Evolutionary conservation across 1,140 invertebrate species (phyloP).

Genomic region (Zaprionus taronus): DNA sequence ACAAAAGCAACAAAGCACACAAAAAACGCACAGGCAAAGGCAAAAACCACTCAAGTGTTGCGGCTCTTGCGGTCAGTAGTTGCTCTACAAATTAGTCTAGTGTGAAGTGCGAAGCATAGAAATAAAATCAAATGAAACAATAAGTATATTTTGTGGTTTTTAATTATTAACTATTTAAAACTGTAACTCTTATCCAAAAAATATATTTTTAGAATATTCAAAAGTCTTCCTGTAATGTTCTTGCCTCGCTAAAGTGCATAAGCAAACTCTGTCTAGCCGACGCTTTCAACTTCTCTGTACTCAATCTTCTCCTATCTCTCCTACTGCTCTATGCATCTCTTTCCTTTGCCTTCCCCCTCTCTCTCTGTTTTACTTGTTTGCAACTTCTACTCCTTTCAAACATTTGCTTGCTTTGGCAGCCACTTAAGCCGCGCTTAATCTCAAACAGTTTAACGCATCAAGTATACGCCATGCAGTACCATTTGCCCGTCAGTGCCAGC

Average conservation of each 20-base stretch:
- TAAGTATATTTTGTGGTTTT: not conserved
- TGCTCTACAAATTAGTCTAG: not conserved
- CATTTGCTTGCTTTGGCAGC: conserved; percentile 17
- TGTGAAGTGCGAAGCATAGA: not conserved
- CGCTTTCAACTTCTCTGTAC: not conserved
- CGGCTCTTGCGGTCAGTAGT: conserved; percentile 13
- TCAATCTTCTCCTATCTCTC: too few relatives aligned
- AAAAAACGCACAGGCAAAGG: not conserved
- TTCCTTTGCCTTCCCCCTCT: not conserved
- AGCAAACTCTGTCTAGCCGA: not conserved
- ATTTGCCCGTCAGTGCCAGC: conserved; percentile 31
- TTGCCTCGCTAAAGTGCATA: not conserved
- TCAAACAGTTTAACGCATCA: conserved; percentile 68
- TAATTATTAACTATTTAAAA: not conserved
- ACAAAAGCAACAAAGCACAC: conserved; percentile 13
- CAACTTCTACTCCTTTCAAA: conserved; percentile 10
- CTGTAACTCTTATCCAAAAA: not conserved
- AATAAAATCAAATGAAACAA: not conserved
- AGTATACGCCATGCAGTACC: conserved; percentile 69
- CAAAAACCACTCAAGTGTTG: conserved; percentile 24
- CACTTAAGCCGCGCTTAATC: conserved; percentile 61
- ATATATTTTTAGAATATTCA: too few relatives aligned
- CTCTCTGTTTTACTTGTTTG: not conserved
- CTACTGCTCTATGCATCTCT: not conserved
- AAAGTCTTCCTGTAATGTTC: too few relatives aligned